These are phyloP conservation scores for Eupithecia centaureata DNA, from an alignment of 2,888 invertebrate species.

Conservation along the genomic window DNA sequence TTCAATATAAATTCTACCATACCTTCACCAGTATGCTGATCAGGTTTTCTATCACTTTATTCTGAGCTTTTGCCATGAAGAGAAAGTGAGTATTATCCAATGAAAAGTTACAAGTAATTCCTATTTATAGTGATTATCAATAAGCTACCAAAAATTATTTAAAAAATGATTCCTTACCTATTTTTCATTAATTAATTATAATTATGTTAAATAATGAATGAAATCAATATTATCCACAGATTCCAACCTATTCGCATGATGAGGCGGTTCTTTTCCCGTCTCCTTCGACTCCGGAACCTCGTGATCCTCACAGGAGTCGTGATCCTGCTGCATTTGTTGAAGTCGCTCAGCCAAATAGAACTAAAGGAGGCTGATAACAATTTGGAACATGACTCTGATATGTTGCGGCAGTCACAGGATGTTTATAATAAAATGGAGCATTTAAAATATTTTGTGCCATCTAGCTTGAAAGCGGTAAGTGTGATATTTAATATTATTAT, in stretches of 20 bases:
- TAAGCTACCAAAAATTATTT: background rate
- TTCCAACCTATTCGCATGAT: conserved; percentile 38
- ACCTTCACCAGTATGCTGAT: background rate
- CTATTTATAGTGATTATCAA: background rate
- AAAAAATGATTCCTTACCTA: background rate
- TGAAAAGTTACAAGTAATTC: background rate
- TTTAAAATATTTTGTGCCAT: conserved; percentile 59
- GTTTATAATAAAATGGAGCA: conserved; percentile 30
- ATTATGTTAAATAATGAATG: background rate
- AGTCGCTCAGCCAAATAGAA: conserved; percentile 47
- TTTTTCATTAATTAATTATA: no score
- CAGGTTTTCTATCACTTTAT: conserved; percentile 11
- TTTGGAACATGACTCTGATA: background rate
- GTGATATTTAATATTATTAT: background rate
- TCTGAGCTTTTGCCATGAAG: conserved; percentile 13
- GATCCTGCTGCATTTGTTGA: conserved; percentile 60
- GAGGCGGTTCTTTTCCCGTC: conserved; percentile 58
- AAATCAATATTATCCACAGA: conserved; percentile 17
- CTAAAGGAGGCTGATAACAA: background rate
- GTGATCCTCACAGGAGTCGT: conserved; percentile 60
- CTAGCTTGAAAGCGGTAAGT: conserved; percentile 57
- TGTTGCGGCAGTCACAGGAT: conserved; percentile 19
- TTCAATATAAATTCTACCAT: background rate
- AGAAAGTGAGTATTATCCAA: conserved; percentile 22
- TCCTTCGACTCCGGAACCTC: conserved; percentile 64